These are phyloP conservation scores for Halichoeres trimaculatus DNA, from an alignment of 2,113 vertebrate genomes.

Conservation along the genomic window DNA sequence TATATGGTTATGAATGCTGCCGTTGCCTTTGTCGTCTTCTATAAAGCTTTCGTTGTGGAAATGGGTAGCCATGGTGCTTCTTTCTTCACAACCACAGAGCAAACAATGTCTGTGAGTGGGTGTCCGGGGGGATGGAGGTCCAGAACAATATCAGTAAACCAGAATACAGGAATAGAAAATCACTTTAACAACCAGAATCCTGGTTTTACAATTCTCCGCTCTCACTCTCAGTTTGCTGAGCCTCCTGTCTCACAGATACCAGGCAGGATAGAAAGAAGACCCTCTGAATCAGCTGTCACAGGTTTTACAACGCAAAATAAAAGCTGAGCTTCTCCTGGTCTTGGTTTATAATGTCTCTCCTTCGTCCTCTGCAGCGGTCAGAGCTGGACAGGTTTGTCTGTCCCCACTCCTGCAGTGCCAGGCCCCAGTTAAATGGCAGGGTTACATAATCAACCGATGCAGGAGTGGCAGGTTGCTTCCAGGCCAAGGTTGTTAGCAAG, in stretches of 20 bases:
- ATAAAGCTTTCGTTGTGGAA: not conserved
- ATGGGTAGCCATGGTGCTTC: not conserved
- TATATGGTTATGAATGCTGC: not conserved
- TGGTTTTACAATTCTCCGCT: not conserved
- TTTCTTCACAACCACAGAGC: too few relatives aligned
- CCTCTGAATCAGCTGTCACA: not conserved
- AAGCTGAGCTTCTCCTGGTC: not conserved
- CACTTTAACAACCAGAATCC: not conserved
- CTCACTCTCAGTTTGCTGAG: not conserved
- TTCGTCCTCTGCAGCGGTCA: not conserved
- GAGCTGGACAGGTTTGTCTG: slow-evolving; percentile 28
- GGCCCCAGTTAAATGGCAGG: slow-evolving; percentile 14
- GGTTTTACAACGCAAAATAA: slow-evolving; percentile 3
- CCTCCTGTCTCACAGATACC: not conserved
- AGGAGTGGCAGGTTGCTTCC: slow-evolving; percentile 50
- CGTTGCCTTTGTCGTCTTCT: not conserved
- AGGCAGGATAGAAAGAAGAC: not conserved
- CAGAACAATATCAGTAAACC: not conserved
- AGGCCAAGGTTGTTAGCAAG: slow-evolving; percentile 54
- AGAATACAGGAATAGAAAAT: not conserved
- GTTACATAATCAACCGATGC: slow-evolving; percentile 48
- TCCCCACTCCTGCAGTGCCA: slow-evolving; percentile 7
- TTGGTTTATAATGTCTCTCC: not conserved
- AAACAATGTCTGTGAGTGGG: slow-evolving; percentile 7
- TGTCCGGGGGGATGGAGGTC: slow-evolving; percentile 3